phyloP scores from a whole-genome alignment of 2,797 vertebrate species.

The Argentina silus region DNA sequence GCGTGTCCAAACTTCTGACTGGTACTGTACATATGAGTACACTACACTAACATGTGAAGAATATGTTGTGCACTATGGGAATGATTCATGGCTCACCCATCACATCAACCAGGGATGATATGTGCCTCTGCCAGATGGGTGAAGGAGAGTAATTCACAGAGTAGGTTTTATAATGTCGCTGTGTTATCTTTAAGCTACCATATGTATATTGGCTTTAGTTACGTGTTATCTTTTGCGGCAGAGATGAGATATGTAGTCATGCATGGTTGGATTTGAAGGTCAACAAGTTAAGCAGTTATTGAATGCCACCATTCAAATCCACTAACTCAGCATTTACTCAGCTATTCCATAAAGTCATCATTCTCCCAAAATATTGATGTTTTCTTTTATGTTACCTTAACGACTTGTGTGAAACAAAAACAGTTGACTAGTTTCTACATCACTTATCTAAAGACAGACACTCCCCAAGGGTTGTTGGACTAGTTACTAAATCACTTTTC shows the following conservation, averaged over 20 bases:
- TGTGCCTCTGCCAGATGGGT: constrained; percentile 13
- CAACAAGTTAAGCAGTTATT: constrained; percentile 1
- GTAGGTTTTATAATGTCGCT: constrained; percentile 30
- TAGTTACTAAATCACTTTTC: constrained; percentile 37
- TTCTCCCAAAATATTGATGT: constrained; percentile 35
- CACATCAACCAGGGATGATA: constrained; percentile 15
- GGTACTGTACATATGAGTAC: too few relatives aligned
- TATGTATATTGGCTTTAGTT: constrained; percentile 42
- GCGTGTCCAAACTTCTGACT: too few relatives aligned
- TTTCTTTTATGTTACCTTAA: constrained; percentile 45
- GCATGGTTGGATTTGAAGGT: constrained; percentile 31
- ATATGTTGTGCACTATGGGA: neutral
- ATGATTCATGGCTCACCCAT: constrained; percentile 46
- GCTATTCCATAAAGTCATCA: neutral
- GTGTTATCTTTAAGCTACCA: constrained; percentile 45
- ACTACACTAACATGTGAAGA: neutral
- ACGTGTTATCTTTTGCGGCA: constrained; percentile 33
- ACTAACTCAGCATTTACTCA: constrained; percentile 29
- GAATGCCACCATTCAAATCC: constrained; percentile 5
- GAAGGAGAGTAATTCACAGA: constrained; percentile 4
- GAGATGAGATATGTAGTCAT: constrained; percentile 22
- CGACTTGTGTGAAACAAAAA: constrained; percentile 19
- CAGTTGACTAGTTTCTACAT: constrained; percentile 30
- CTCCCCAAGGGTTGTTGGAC: constrained; percentile 10
- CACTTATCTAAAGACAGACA: constrained; percentile 12